Evolutionary conservation across 2,888 invertebrate genomes (phyloP).

Genomic region (Chydorus sphaericus): DNA sequence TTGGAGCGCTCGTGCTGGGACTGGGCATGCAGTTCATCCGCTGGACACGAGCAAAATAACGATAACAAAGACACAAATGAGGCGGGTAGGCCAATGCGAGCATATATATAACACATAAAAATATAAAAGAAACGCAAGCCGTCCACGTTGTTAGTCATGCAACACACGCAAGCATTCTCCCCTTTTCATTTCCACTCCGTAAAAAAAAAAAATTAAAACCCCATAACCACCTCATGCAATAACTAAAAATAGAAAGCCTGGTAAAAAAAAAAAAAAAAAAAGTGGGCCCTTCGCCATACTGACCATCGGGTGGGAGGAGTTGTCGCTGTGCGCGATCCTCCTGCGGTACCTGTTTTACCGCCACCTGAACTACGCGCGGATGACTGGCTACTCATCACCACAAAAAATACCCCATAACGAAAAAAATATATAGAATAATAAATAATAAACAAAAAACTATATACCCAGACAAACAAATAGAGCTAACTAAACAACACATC

Average conservation of each 20-base stretch:
- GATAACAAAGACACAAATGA: constrained; percentile 16
- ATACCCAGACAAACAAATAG: not conserved
- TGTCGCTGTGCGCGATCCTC: constrained; percentile 10
- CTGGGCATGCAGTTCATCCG: constrained; percentile 22
- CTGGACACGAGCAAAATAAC: constrained; percentile 7
- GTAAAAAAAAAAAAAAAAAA: constrained; percentile 3
- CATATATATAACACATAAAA: constrained; percentile 14
- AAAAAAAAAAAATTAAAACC: not conserved
- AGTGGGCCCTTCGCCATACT: not conserved
- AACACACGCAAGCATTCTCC: not conserved
- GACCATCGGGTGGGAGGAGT: constrained; percentile 13
- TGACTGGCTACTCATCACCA: constrained; percentile 3
- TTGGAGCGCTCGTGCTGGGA: constrained; percentile 28
- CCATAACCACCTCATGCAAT: not conserved
- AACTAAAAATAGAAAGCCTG: constrained; percentile 8
- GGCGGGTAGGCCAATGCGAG: constrained; percentile 12
- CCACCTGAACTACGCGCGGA: constrained; percentile 11
- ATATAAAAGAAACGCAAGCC: not conserved
- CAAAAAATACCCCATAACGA: constrained; percentile 1
- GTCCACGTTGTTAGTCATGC: not conserved
- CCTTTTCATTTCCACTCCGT: not conserved
- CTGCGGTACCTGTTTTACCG: constrained; percentile 5
- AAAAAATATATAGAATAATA: constrained; percentile 3
- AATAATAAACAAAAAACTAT: constrained; percentile 1
- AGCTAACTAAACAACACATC: not conserved